Evolutionary conservation across 1,140 invertebrate genomes (phyloP).

Genomic region (Ostrea denselamellosa): DNA sequence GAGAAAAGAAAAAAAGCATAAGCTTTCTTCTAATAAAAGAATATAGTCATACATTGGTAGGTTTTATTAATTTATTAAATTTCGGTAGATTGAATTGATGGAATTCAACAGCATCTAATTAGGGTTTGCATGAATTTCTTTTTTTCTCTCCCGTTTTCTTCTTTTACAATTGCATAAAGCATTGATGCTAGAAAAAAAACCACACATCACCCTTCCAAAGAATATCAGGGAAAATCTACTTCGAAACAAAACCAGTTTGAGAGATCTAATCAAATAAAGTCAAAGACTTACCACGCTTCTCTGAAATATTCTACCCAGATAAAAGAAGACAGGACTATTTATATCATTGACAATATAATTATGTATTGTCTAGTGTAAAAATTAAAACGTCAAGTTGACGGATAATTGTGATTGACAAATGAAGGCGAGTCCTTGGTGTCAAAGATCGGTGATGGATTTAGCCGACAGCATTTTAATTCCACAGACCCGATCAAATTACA

Average conservation of each 20-base stretch:
- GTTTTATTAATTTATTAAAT: too few relatives aligned
- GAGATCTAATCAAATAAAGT: background rate
- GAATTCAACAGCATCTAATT: too few relatives aligned
- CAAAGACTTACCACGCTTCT: background rate
- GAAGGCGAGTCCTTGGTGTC: background rate
- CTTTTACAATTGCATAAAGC: background rate
- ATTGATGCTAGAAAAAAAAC: background rate
- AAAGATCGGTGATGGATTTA: background rate
- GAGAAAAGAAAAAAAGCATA: background rate
- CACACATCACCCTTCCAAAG: background rate
- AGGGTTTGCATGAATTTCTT: background rate
- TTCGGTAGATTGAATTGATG: too few relatives aligned
- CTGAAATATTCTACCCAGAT: background rate
- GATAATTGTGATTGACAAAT: conserved; percentile 2
- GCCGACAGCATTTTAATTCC: background rate
- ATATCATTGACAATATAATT: background rate
- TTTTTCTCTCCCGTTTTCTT: too few relatives aligned
- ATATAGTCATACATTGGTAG: too few relatives aligned
- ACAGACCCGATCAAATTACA: background rate
- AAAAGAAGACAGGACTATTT: background rate
- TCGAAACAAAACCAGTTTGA: background rate
- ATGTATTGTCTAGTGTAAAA: background rate
- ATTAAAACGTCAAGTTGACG: conserved; percentile 25
- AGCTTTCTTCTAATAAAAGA: background rate
- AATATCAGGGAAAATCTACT: background rate